Evolutionary conservation across 2,113 vertebrate genomes (phyloP), one percentile per base, ranked within the genome.

Genomic region (Tapirus terrestris): DNA sequence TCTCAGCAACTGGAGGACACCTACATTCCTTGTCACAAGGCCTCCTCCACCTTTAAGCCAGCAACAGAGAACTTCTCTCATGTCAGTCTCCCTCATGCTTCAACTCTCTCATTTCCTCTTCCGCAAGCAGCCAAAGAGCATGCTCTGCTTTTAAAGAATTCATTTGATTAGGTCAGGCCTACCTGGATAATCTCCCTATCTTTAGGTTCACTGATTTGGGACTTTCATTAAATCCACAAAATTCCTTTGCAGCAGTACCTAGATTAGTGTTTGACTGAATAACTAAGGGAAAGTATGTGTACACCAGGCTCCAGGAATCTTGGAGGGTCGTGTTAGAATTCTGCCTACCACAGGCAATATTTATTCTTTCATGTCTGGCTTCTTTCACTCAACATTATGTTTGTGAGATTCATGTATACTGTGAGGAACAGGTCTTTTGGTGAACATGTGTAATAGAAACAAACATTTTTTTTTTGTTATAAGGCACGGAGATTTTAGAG

Each of bases 81-180:
- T 61, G 51, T 81, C 60, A 72, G 10, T 48, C 31, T 76, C 68
- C 51, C 21, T 43, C 10, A 7, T 36, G 43, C 63, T 93, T 93
- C 58, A 76, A 45, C 39, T 76, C 65, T 79, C 65, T 79, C 29
- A 94, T 60, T 96, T 81, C 36, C 20, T 76, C 45, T 82, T 88
- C 84, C 58, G 5, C 67, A 94, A 85, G 45, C 6, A 60, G 51
- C 4, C 43, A 31, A 73, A 88, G 31, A 96, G 76, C 48, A 60
- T 80, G 51, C n/a, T 94, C 23, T 90, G n/a, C 67, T 91, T 90
- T 95, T 23, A 51, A 82, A 89, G 29, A 89, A 89, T 23, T 48
- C 17, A 53, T 51, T 56, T 51, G 48, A 82, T 65, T 72, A 92
- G 8, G 45, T 95, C 43, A 39, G 56, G 14, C 65, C 75, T 48